Evolutionary conservation across 2,113 vertebrate species (phyloP).

Genomic region (Elgaria multicarinata): DNA sequence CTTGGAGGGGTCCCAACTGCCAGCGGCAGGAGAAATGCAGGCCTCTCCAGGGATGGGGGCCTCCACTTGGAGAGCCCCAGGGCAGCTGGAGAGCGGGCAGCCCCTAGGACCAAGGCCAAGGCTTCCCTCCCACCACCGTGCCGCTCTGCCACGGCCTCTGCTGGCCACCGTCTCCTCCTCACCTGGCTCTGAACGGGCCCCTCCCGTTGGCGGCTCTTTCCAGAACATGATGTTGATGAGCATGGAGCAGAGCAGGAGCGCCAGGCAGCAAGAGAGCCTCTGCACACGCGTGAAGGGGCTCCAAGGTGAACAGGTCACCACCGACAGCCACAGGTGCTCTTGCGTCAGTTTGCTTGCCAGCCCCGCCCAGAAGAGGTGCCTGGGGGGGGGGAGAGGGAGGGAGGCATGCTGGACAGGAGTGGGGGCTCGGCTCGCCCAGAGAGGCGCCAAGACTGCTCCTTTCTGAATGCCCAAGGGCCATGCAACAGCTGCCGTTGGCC

Average conservation of each 20-base stretch:
- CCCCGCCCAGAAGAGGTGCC: conserved; percentile 59
- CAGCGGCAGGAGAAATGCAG: too few relatives aligned
- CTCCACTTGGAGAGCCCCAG: not conserved
- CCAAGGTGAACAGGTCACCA: conserved; percentile 63
- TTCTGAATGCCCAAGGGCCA: not conserved
- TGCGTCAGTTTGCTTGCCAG: conserved; percentile 63
- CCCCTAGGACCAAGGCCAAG: not conserved
- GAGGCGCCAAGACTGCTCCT: too few relatives aligned
- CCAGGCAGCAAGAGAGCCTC: conserved; percentile 64
- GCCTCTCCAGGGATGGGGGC: not conserved
- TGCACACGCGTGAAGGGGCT: conserved; percentile 64
- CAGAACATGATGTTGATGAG: conserved; percentile 69
- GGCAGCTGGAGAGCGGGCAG: not conserved
- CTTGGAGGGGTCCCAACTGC: too few relatives aligned
- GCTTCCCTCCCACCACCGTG: not conserved
- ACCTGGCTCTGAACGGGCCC: not conserved
- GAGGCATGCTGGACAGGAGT: too few relatives aligned
- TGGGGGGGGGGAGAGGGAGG: conserved; percentile 8
- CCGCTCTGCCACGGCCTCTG: too few relatives aligned
- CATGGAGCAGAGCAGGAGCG: conserved; percentile 64
- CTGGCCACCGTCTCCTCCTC: not conserved
- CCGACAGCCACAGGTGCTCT: conserved; percentile 68
- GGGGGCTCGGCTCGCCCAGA: too few relatives aligned
- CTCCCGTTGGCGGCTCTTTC: not conserved
- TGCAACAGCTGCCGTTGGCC: too few relatives aligned